These are phyloP conservation scores for Ptyas mucosa DNA, from an alignment of 2,113 vertebrate genomes.

Conservation along the genomic window DNA sequence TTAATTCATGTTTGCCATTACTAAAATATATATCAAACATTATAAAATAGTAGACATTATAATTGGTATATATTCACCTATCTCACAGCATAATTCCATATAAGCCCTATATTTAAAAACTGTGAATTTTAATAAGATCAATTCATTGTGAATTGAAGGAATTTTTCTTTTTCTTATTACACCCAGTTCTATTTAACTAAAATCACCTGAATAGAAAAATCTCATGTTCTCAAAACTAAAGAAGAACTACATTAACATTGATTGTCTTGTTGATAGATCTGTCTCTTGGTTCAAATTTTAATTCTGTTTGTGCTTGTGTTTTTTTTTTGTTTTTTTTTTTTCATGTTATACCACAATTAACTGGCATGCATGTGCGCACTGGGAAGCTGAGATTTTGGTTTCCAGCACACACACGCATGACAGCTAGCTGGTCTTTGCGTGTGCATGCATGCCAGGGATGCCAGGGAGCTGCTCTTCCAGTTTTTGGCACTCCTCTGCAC, in stretches of 20 bases:
- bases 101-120: not conserved
- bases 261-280: not conserved
- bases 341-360: not conserved
- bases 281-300: not conserved
- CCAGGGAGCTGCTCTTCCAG: too few relatives aligned
- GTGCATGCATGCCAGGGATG: too few relatives aligned
- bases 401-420: too few relatives aligned
- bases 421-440: too few relatives aligned
- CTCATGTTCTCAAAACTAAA: not conserved
- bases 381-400: too few relatives aligned
- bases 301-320: not conserved
- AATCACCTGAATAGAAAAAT: slow-evolving; percentile 3
- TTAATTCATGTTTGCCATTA: not conserved
- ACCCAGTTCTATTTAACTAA: not conserved
- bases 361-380: too few relatives aligned
- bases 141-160: not conserved
- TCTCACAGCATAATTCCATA: not conserved
- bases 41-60: not conserved
- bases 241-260: too few relatives aligned
- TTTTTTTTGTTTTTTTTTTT: too few relatives aligned
- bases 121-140: not conserved
- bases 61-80: not conserved
- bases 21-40: not conserved
- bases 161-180: not conserved
- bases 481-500: too few relatives aligned